Base-by-base conservation (phyloP, 2,797 vertebrate species). In the Syndactyla subalaris region DNA sequence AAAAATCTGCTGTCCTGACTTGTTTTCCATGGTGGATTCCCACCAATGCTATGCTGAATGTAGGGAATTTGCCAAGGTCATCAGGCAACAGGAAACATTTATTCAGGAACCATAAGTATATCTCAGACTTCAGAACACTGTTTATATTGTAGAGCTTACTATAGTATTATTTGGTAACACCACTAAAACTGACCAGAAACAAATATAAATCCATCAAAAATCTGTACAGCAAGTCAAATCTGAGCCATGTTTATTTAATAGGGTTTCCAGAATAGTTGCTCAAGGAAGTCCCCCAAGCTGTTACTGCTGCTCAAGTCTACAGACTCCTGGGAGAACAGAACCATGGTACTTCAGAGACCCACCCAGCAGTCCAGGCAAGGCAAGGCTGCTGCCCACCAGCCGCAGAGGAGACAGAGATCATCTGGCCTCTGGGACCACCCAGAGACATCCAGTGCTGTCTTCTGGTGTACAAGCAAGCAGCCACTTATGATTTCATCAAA, bases 361-460 rank as follows among this genome's bases (percentile, higher is more conserved):
- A 49, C 30, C 18, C 48, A 46, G 36, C 30, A 85, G 61, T 12
- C 32, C 58, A 75, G 43, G 46, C 21, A 72, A 38, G 26, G 3
- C 26, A 68, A 65, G 21, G 57, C 21, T 76, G 46, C 70, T 89
- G 36, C 32, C 45, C 46, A 38, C 17, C 21, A 67, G 34, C 62
- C 73, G 22, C 2, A 1, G 41, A 55, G 34, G 10, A 76, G 59
- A 26, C 32, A 55, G 68, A 86, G 18, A 27, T 63, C 17, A 1
- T 45, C 36, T 55, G 39, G 23, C 36, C 45, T 43, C 52, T 2
- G 0, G n/a, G 39, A 83, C 32, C 26, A 59, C 21, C 26, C 66
- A 18, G 21, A 90, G 49, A 63, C 11, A 7, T 11, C 30, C 38
- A 71, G 0, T 1, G 0, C 14, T 52, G 71, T 36, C 38, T 92